These are phyloP conservation scores for Leucoraja erinaceus DNA, from an alignment of 2,113 vertebrate genomes.

Conservation along the genomic window DNA sequence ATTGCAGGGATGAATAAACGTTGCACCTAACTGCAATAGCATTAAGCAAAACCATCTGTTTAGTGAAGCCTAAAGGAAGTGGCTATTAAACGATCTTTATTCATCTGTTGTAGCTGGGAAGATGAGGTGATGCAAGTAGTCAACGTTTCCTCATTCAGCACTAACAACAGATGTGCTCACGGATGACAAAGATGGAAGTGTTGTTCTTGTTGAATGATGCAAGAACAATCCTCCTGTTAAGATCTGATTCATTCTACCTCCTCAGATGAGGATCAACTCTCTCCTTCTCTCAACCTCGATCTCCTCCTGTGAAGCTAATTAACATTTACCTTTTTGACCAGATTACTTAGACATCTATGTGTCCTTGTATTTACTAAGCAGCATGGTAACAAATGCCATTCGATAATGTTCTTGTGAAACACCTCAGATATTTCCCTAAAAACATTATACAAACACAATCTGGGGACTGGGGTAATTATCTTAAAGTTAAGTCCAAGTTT, in stretches of 20 bases:
- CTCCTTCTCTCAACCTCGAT: background rate
- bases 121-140: background rate
- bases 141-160: slow-evolving; percentile 8
- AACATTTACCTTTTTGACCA: background rate
- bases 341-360: background rate
- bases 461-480: background rate
- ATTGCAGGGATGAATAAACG: slow-evolving; percentile 23
- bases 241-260: background rate
- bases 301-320: background rate
- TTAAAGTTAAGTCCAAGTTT: background rate
- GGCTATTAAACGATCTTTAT: slow-evolving; percentile 10
- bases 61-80: slow-evolving; percentile 9
- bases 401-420: background rate
- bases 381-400: background rate
- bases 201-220: background rate
- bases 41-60: slow-evolving; percentile 4
- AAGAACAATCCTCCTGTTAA: background rate
- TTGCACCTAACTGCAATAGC: slow-evolving; percentile 25
- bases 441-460: too few species aligned
- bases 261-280: too few species aligned
- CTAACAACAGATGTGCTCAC: background rate
- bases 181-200: background rate
- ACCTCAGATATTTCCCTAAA: background rate
- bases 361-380: background rate
- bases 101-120: slow-evolving; percentile 1